phyloP scores from a whole-genome alignment of 35 echinoderm and acorn worm genomes.

The Holothuria glaberrima region DNA sequence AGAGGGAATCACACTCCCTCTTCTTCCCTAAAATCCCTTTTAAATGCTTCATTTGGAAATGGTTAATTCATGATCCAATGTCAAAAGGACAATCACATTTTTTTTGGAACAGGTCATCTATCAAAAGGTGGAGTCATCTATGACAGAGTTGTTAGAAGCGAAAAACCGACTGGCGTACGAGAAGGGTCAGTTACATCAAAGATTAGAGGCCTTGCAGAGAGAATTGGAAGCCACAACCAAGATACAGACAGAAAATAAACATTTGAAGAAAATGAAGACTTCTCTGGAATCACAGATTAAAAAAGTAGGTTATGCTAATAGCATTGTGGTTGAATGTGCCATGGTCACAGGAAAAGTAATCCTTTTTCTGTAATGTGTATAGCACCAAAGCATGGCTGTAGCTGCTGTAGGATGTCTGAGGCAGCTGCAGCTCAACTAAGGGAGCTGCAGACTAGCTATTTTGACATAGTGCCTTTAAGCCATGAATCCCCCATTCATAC shows the following conservation, averaged over 20 bases:
- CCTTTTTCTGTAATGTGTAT: too few species aligned
- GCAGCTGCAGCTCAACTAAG: too few species aligned
- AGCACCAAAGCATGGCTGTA: too few species aligned
- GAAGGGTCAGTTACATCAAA: conserved; percentile 81
- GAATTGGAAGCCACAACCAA: conserved; percentile 55
- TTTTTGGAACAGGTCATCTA: conserved; percentile 49
- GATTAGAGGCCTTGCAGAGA: conserved; percentile 67
- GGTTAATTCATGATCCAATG: not conserved
- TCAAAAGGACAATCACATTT: not conserved
- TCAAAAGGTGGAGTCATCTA: conserved; percentile 79
- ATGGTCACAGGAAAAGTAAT: too few species aligned
- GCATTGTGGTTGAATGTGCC: too few species aligned
- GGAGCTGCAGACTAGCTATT: too few species aligned
- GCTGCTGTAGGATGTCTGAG: too few species aligned
- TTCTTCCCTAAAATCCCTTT: too few species aligned
- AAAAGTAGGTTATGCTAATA: conserved; percentile 49
- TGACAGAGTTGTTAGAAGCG: conserved; percentile 74
- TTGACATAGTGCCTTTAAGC: too few species aligned
- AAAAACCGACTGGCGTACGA: conserved; percentile 92
- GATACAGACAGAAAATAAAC: conserved; percentile 58
- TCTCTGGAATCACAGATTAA: conserved; percentile 63
- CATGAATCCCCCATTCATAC: too few species aligned
- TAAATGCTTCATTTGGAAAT: too few species aligned
- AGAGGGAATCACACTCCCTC: too few species aligned
- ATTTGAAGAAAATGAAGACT: conserved; percentile 61